Percentiles rank a stretch among this genome's conserved stretches.
These are phyloP conservation scores for Drosophila robusta DNA, from an alignment of 2,888 invertebrate genomes.

Conservation along the genomic window DNA sequence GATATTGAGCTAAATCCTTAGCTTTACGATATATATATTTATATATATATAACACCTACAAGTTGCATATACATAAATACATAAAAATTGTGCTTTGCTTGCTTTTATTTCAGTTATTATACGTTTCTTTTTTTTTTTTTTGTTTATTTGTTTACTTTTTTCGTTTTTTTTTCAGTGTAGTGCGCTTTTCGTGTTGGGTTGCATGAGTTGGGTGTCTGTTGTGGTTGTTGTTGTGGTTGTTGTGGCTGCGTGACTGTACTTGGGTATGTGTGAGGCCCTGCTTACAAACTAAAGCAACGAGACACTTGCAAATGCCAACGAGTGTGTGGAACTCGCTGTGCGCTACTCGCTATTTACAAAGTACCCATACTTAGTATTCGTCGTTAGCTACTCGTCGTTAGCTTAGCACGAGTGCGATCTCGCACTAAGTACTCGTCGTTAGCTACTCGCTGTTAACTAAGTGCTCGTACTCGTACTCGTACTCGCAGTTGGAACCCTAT, in stretches of 20 bases:
- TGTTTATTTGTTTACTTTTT: constrained; percentile 25
- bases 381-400: not conserved
- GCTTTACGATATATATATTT: constrained; percentile 33
- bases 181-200: constrained; percentile 44
- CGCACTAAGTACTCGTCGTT: not conserved
- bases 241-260: constrained; percentile 31
- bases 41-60: constrained; percentile 25
- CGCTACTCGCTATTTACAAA: too few relatives aligned
- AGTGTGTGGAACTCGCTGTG: not conserved
- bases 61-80: constrained; percentile 60
- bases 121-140: constrained; percentile 18
- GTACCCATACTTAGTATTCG: not conserved
- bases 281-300: constrained; percentile 17
- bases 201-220: constrained; percentile 49
- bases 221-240: constrained; percentile 33
- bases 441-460: too few relatives aligned
- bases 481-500: constrained; percentile 4
- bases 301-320: not conserved
- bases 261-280: constrained; percentile 27
- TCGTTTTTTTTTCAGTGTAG: constrained; percentile 42
- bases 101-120: constrained; percentile 23
- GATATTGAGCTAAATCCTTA: constrained; percentile 53
- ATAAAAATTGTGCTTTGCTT: constrained; percentile 56
- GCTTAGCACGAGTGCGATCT: too few relatives aligned
- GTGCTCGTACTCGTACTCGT: not conserved